These are phyloP conservation scores for Kryptopterus vitreolus DNA, from an alignment of 2,797 vertebrate species.

Conservation along the genomic window DNA sequence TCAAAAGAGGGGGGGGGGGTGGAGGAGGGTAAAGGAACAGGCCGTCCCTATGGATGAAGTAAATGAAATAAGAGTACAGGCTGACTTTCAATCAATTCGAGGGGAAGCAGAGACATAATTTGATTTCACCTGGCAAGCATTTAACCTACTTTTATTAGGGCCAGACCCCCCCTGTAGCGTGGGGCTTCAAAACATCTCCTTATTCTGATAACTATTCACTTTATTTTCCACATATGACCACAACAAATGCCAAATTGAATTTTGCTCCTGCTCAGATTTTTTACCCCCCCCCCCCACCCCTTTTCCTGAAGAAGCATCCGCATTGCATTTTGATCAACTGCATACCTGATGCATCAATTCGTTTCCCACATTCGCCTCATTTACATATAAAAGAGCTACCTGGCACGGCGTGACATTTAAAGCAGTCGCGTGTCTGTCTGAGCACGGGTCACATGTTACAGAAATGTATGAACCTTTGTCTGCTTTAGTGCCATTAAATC, in stretches of 20 bases:
- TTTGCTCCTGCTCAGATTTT: not conserved
- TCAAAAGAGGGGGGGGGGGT: slow-evolving; percentile 31
- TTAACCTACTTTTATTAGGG: slow-evolving; percentile 66
- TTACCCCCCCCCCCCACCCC: not conserved
- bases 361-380: slow-evolving; percentile 35
- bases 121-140: slow-evolving; percentile 66
- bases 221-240: slow-evolving; percentile 7
- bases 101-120: slow-evolving; percentile 65
- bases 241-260: not conserved
- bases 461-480: slow-evolving; percentile 42
- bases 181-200: slow-evolving; percentile 21
- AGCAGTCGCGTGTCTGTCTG: slow-evolving; percentile 36
- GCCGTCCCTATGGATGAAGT: slow-evolving; percentile 61
- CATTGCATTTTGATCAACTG: not conserved
- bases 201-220: not conserved
- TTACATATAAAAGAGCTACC: slow-evolving; percentile 43
- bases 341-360: not conserved
- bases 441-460: slow-evolving; percentile 32
- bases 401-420: slow-evolving; percentile 32
- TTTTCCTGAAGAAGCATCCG: not conserved
- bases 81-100: slow-evolving; percentile 68
- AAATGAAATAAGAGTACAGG: slow-evolving; percentile 73
- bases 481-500: slow-evolving; percentile 43
- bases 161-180: slow-evolving; percentile 51
- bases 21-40: slow-evolving; percentile 58